These are phyloP conservation scores for Pristionchus maxplancki DNA, from an alignment of 2,888 invertebrate species.

Conservation along the genomic window DNA sequence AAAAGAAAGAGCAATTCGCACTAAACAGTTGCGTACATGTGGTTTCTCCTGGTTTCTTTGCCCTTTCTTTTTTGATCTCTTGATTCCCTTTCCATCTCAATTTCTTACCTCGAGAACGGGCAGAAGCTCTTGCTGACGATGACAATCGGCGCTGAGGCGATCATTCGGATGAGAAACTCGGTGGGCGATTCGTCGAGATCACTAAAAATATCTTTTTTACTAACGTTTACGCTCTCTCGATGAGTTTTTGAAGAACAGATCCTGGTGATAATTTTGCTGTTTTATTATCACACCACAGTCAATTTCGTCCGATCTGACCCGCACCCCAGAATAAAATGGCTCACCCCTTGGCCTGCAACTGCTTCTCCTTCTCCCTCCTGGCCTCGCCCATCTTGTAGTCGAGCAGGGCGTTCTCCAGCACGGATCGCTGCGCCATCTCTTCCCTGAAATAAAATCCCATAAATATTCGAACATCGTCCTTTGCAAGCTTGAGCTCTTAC, in stretches of 20 bases:
- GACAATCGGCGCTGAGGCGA: constrained; percentile 26
- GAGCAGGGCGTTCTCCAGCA: constrained; percentile 44
- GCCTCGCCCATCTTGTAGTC: neutral
- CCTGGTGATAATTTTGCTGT: no score
- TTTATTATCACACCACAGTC: no score
- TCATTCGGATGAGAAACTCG: constrained; percentile 18
- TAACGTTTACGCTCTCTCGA: no score
- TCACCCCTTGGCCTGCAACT: constrained; percentile 33
- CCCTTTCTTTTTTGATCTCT: no score
- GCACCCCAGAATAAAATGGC: neutral
- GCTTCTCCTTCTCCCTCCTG: constrained; percentile 23
- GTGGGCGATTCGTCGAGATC: neutral
- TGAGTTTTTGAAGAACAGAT: no score
- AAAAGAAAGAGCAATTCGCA: no score
- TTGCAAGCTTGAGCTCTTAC: no score
- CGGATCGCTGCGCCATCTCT: constrained; percentile 32
- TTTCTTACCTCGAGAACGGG: constrained; percentile 50
- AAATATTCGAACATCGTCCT: no score
- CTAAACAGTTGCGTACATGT: no score
- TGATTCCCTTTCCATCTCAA: no score
- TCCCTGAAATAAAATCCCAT: neutral
- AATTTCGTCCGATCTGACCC: no score
- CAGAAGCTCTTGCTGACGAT: constrained; percentile 52
- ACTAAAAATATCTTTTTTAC: neutral
- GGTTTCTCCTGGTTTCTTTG: no score